Conservation (phyloP, 2,797 vertebrate genomes). For the Protonibea diacanthus region DNA sequence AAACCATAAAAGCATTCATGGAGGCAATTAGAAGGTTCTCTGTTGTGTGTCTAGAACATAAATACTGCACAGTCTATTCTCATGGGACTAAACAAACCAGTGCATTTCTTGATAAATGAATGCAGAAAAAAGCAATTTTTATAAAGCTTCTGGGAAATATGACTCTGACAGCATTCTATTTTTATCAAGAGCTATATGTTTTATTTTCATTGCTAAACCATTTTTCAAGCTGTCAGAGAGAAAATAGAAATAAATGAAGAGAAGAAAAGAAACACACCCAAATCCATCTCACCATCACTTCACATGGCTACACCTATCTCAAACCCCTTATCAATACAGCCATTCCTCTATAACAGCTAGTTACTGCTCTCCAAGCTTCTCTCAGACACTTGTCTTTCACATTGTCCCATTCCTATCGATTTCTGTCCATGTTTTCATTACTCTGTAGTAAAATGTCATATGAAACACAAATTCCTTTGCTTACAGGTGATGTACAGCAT, state of each 20-base stretch:
- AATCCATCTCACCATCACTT: conserved; percentile 50
- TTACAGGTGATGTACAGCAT: conserved; percentile 31
- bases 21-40: conserved; percentile 78
- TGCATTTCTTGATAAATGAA: conserved; percentile 77
- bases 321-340: conserved; percentile 32
- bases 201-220: conserved; percentile 69
- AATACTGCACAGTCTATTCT: conserved; percentile 60
- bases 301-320: conserved; percentile 31
- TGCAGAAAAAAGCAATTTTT: conserved; percentile 77
- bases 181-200: conserved; percentile 75
- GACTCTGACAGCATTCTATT: conserved; percentile 73
- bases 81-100: conserved; percentile 67
- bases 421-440: conserved; percentile 53
- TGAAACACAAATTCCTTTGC: conserved; percentile 48
- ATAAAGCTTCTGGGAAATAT: conserved; percentile 78
- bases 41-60: conserved; percentile 69
- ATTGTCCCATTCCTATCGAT: conserved; percentile 48
- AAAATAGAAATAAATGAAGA: conserved; percentile 70
- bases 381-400: conserved; percentile 37
- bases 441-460: conserved; percentile 44
- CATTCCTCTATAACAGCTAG: conserved; percentile 22
- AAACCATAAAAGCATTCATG: conserved; percentile 71
- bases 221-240: conserved; percentile 75
- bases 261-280: conserved; percentile 42
- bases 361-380: conserved; percentile 21